phyloP scores from a whole-genome alignment of 2,888 invertebrate genomes.

The Patella ulyssiponensis region DNA sequence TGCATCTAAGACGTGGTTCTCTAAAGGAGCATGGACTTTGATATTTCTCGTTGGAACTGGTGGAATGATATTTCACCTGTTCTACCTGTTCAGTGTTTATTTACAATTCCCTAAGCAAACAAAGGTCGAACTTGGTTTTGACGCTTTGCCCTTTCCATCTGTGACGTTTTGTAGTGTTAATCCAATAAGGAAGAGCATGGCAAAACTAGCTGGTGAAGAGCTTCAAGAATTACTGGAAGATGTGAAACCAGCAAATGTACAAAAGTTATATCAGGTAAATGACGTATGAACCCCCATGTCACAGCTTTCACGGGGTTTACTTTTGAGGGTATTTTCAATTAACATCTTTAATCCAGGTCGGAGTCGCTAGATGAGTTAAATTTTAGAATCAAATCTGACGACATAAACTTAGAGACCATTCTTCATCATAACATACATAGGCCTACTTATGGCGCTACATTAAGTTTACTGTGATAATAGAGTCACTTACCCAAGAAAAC shows the following conservation, averaged over 20 bases:
- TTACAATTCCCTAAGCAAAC: slow-evolving; percentile 19
- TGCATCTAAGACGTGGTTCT: slow-evolving; percentile 23
- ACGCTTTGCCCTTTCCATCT: slow-evolving; percentile 31
- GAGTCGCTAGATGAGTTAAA: too few relatives aligned
- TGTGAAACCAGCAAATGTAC: background rate
- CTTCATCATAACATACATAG: too few relatives aligned
- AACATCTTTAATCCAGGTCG: too few relatives aligned
- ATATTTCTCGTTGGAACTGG: slow-evolving; percentile 29
- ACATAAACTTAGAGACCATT: too few relatives aligned
- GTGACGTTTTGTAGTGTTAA: slow-evolving; percentile 42
- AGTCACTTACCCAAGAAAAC: too few relatives aligned
- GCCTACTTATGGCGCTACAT: too few relatives aligned
- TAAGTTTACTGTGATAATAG: too few relatives aligned
- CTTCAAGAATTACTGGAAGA: slow-evolving; percentile 5
- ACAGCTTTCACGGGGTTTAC: too few relatives aligned
- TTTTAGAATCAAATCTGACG: too few relatives aligned
- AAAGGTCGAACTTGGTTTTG: slow-evolving; percentile 29
- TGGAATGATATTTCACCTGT: slow-evolving; percentile 21
- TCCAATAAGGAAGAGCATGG: slow-evolving; percentile 27
- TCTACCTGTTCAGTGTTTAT: slow-evolving; percentile 22
- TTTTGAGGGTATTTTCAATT: too few relatives aligned
- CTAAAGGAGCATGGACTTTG: slow-evolving; percentile 31
- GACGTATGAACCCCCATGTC: too few relatives aligned
- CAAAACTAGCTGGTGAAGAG: background rate
- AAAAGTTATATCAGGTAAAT: background rate